phyloP scores from a whole-genome alignment of 1,140 invertebrate species.

The Macrosteles quadrilineatus region DNA sequence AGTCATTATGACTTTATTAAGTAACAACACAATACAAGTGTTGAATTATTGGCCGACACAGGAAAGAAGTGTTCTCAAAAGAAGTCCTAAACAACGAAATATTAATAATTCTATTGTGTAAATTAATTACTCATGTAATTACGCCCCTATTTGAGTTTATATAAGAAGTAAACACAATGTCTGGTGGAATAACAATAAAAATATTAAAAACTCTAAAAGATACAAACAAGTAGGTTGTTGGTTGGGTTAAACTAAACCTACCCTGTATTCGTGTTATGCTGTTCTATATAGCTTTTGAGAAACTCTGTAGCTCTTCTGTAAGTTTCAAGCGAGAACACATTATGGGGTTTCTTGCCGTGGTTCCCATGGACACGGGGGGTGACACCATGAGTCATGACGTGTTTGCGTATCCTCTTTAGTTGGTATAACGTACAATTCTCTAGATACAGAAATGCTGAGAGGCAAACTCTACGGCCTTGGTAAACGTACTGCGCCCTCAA shows the following conservation, averaged over 20 bases:
- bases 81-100: no score
- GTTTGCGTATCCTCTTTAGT: slow-evolving; percentile 73
- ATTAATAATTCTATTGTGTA: no score
- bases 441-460: slow-evolving; percentile 76
- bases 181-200: no score
- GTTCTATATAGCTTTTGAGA: slow-evolving; percentile 67
- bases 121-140: no score
- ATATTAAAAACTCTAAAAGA: no score
- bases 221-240: no score
- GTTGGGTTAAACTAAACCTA: background rate
- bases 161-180: no score
- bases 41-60: no score
- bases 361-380: slow-evolving; percentile 75
- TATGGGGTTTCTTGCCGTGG: slow-evolving; percentile 78
- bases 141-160: no score
- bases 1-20: no score
- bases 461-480: slow-evolving; percentile 70
- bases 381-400: slow-evolving; percentile 75
- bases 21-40: no score
- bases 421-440: slow-evolving; percentile 82
- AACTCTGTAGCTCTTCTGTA: slow-evolving; percentile 76
- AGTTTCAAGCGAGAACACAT: slow-evolving; percentile 75
- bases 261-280: slow-evolving; percentile 40
- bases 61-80: no score
- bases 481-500: slow-evolving; percentile 73